A percentile compares a stretch with the other conserved stretches of the same genome.
phyloP scores from a whole-genome alignment of 2,888 invertebrate species.

The Omphaloscelis lunosa region DNA sequence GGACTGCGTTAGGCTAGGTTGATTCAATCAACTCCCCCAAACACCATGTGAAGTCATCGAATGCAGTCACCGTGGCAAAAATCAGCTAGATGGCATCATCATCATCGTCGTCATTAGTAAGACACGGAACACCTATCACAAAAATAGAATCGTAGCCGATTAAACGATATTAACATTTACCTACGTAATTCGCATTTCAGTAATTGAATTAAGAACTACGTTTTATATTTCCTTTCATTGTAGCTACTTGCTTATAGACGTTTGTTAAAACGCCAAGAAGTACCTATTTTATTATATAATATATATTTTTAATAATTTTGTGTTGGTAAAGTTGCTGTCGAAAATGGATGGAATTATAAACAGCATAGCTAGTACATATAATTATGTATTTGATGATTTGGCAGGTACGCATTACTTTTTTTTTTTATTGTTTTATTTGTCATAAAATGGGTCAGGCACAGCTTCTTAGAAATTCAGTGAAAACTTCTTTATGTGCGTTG shows the following conservation, averaged over 20 bases:
- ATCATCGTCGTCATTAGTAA: background rate
- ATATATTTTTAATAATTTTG: background rate
- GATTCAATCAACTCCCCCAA: background rate
- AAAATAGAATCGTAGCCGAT: background rate
- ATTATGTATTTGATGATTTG: slow-evolving; percentile 59
- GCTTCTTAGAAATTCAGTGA: no score
- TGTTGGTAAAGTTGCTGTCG: background rate
- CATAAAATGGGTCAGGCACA: background rate
- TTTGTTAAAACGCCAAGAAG: background rate
- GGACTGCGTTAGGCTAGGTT: background rate
- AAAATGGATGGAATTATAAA: slow-evolving; percentile 48
- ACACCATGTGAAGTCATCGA: background rate
- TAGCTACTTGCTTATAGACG: slow-evolving; percentile 4
- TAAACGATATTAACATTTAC: background rate
- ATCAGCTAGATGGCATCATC: background rate
- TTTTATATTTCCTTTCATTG: background rate
- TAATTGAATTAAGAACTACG: background rate
- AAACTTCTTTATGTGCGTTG: no score
- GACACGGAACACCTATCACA: slow-evolving; percentile 18
- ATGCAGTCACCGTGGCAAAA: background rate
- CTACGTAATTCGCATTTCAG: background rate
- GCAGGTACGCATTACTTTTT: slow-evolving; percentile 46
- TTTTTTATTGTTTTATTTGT: background rate
- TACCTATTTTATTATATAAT: background rate
- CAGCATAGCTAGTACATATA: slow-evolving; percentile 46